Base-by-base conservation (phyloP, 2,888 invertebrate genomes). In the Pristionchus mayeri region DNA sequence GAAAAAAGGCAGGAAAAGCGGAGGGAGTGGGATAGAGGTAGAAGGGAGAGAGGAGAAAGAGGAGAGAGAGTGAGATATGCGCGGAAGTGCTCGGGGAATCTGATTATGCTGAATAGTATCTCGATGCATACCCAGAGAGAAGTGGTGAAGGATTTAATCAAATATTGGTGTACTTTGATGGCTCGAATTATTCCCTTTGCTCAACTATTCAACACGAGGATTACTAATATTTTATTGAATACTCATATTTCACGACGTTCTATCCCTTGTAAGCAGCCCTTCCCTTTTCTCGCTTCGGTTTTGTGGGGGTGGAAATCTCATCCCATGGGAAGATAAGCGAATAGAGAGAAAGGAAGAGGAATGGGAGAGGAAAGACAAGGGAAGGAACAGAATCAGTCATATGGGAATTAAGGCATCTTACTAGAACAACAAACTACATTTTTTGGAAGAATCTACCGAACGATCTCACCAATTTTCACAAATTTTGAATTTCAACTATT, bases 311-410 rank as follows among this genome's bases (percentile, higher is more conserved):
- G 71, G 71, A 71, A 71, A 71, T 71, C 37, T 40, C 40, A 71
- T 71, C 71, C 40, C 71, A 7, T 71, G 71, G 71, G 71, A 71
- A 44, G 71, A 71, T 40, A 71, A 71, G 37, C 71, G 71, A 71
- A 40, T 40, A 71, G 71, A 30, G 44, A 24, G 40, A 40, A 71
- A 40, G 44, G 44, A 71, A 44, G 71, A 44, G 30, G 37, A 24
- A 9, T 9, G 44, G 71, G 24, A 44, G 71, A 24, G 71, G n/a
- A 40, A 34, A 44, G 40, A 37, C 21, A 71, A 71, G n/a, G 40
- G 71, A 71, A 71, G 71, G 71, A 44, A 71, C 71, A 24, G 71
- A 71, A 71, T 71, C 40, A 71, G 71, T 37, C 71, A 71, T 71
- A 40, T 40, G 67, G 24, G 37, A 40, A 40, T 71, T 18, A 21